A percentile compares a stretch with the other conserved stretches of the same genome.
These are phyloP conservation scores for Acanthosepion lycidas DNA, from an alignment of 2,888 invertebrate genomes.

Conservation along the genomic window DNA sequence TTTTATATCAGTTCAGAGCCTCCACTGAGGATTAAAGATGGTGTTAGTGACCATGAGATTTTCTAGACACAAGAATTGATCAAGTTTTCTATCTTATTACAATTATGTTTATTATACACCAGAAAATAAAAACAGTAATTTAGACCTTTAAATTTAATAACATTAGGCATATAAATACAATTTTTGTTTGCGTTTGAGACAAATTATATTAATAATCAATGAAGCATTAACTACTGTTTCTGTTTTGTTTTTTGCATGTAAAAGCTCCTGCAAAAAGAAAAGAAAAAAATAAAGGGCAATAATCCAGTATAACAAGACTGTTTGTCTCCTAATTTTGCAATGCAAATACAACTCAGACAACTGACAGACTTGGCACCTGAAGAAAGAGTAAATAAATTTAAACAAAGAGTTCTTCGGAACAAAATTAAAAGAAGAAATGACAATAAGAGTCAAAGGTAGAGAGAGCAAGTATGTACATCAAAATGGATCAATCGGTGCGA, in stretches of 20 bases:
- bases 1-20: too few species aligned
- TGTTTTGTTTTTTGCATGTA: neutral
- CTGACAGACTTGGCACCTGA: neutral
- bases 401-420: neutral
- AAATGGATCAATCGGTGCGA: neutral
- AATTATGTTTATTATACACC: too few species aligned
- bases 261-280: neutral
- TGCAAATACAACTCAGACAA: neutral
- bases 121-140: too few species aligned
- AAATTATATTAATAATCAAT: too few species aligned
- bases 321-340: neutral
- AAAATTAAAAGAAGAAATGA: neutral
- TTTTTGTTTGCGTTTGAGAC: too few species aligned
- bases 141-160: too few species aligned
- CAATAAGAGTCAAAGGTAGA: neutral
- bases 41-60: too few species aligned
- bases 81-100: too few species aligned
- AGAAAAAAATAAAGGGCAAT: neutral
- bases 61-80: too few species aligned
- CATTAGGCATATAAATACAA: too few species aligned
- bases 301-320: neutral
- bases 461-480: neutral
- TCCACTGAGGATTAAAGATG: too few species aligned
- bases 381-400: too few species aligned
- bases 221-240: neutral